phyloP scores from a whole-genome alignment of 2,113 vertebrate genomes.

The Synchiropus splendidus region DNA sequence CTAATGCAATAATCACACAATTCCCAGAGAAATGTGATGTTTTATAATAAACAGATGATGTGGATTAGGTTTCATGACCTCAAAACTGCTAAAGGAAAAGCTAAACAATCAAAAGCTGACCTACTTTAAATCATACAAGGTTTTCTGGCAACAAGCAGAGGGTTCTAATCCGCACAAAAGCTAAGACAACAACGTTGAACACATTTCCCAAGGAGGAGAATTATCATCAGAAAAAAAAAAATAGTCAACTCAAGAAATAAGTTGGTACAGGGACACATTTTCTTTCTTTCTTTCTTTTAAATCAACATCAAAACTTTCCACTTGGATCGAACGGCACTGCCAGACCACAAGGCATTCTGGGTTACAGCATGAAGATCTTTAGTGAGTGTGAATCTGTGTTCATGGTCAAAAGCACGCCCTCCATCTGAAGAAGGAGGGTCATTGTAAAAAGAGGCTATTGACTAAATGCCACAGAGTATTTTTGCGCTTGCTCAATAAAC shows the following conservation, averaged over 20 bases:
- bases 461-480: too few relatives aligned
- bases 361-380: constrained; percentile 18
- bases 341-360: constrained; percentile 27
- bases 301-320: constrained; percentile 6
- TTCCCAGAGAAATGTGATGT: constrained; percentile 11
- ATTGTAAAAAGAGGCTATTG: too few relatives aligned
- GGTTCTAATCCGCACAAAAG: constrained; percentile 8
- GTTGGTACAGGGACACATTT: too few relatives aligned
- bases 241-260: too few relatives aligned
- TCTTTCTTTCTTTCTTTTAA: too few relatives aligned
- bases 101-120: background rate
- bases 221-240: too few relatives aligned
- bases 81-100: constrained; percentile 3
- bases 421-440: background rate
- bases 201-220: background rate
- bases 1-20: constrained; percentile 30
- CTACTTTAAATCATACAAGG: constrained; percentile 12
- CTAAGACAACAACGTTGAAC: constrained; percentile 2
- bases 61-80: constrained; percentile 5
- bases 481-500: too few relatives aligned
- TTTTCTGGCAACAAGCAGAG: constrained; percentile 2
- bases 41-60: constrained; percentile 18
- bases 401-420: constrained; percentile 5
- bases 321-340: too few relatives aligned
- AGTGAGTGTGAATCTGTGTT: constrained; percentile 13